Conservation (phyloP, 2,797 vertebrate genomes). For the Gorsachius magnificus region DNA sequence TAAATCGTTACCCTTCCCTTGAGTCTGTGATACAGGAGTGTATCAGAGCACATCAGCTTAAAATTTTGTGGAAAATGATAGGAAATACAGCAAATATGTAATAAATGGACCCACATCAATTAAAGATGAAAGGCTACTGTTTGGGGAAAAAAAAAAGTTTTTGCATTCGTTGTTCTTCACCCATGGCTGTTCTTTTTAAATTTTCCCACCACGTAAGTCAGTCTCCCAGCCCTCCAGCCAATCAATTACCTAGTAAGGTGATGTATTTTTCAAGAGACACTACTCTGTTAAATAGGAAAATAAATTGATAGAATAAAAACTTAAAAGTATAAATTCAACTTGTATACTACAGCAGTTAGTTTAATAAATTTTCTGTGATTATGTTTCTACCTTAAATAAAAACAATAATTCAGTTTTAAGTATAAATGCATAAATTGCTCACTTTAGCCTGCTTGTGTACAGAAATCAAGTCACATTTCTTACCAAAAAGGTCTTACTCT, state of each 20-base stretch:
- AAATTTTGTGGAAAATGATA: neutral
- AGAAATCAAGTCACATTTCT: neutral
- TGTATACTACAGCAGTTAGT: neutral
- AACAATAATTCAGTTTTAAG: neutral
- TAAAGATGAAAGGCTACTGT: neutral
- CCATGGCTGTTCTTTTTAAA: neutral
- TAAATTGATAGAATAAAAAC: neutral
- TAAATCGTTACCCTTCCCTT: neutral
- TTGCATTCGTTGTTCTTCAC: neutral
- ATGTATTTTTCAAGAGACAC: neutral
- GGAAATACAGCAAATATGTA: neutral
- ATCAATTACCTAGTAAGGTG: neutral
- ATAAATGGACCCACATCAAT: neutral
- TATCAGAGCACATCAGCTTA: neutral
- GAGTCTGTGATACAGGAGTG: neutral
- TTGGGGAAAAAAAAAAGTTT: accelerated
- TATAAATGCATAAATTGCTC: neutral
- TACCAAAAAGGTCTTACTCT: neutral
- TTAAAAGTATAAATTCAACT: neutral
- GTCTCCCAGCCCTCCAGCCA: neutral
- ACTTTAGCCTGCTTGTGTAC: neutral
- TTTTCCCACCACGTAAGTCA: neutral
- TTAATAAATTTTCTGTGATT: neutral
- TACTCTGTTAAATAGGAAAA: neutral
- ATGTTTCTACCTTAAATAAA: neutral